Evolutionary conservation across 2,888 invertebrate species (phyloP), one percentile per base, ranked within the genome.

Genomic region (Antheraea assamensis): DNA sequence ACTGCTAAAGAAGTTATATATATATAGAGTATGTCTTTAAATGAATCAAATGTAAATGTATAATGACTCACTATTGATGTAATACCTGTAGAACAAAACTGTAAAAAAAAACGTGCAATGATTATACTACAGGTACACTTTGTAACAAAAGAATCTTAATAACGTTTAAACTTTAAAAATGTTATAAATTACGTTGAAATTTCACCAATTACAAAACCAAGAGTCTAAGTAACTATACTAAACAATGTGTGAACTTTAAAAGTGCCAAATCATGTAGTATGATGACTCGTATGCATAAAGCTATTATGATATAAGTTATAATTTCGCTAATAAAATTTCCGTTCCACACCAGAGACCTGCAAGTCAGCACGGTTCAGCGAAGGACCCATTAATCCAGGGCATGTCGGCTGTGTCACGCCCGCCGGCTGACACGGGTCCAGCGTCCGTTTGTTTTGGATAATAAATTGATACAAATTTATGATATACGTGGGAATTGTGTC

Each of bases 331-430:
- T 35, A 68, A n/a, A 68, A 35, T n/a, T 68, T 31, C 30, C 19
- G 68, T 35, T 35, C 31, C 21, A 68, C 68, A 68, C 68, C 2
- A 35, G 35, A 35, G 35, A 35, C 35, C n/a, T 35, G 89, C 90
- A 88, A 90, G 89, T 90, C 89, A 90, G 85, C 82, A 86, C 78
- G 82, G 88, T 88, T 30, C 84, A 81, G 87, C 88, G 88, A 84
- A 87, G 35, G 77, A 80, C 80, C 82, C 85, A 88, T 89, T 88
- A 87, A 89, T 87, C 84, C 81, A 74, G 71, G 71, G n/a, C 21
- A 35, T 74, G 24, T 72, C 72, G 74, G 58, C 72, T 71, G 74
- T 74, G 71, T 73, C 76, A 76, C 78, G 75, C 80, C 79, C 81
- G 82, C 81, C 85, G 24, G 83, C 82, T 83, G 84, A 80, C 81